phyloP scores from a whole-genome alignment of 2,797 vertebrate genomes.

The Molossus molossus region DNA sequence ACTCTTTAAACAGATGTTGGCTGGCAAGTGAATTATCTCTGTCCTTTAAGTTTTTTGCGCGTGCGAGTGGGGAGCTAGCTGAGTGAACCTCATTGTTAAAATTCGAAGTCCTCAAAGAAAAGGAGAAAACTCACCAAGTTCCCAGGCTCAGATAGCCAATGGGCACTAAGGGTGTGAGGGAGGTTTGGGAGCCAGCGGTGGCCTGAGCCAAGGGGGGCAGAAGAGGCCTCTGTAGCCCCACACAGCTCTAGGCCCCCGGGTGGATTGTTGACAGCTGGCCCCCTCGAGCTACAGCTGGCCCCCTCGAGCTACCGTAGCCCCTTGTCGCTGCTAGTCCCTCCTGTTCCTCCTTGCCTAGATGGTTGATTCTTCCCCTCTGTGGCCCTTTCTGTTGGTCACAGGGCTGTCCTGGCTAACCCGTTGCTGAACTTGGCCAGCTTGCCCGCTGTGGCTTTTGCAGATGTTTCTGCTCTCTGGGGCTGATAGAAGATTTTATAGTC shows the following conservation, averaged over 20 bases:
- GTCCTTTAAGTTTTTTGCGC: conserved; percentile 82
- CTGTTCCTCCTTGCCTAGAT: conserved; percentile 35
- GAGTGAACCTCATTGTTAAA: conserved; percentile 69
- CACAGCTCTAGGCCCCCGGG: rapidly evolving
- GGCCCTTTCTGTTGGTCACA: conserved; percentile 69
- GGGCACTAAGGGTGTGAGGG: background rate
- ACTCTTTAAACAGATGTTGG: conserved; percentile 84
- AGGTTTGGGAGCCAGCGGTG: background rate
- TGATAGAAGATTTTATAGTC: conserved; percentile 79
- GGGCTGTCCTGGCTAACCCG: conserved; percentile 82
- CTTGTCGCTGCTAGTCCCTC: conserved; percentile 22
- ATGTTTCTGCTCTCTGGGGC: conserved; percentile 85
- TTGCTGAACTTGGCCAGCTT: conserved; percentile 80
- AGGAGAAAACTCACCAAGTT: conserved; percentile 58
- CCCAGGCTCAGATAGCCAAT: background rate
- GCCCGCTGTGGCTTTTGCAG: conserved; percentile 77
- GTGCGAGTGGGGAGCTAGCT: conserved; percentile 71
- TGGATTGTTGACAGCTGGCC: background rate
- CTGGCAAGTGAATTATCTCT: conserved; percentile 80
- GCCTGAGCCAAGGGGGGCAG: background rate
- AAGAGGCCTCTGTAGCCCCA: background rate
- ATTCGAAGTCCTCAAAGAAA: background rate
- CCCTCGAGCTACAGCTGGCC: background rate
- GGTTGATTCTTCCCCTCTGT: conserved; percentile 55
- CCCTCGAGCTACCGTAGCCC: background rate